Percentiles rank a stretch among this genome's conserved stretches.
Conservation (phyloP, 2,797 vertebrate species). For the Acipenser ruthenus region DNA sequence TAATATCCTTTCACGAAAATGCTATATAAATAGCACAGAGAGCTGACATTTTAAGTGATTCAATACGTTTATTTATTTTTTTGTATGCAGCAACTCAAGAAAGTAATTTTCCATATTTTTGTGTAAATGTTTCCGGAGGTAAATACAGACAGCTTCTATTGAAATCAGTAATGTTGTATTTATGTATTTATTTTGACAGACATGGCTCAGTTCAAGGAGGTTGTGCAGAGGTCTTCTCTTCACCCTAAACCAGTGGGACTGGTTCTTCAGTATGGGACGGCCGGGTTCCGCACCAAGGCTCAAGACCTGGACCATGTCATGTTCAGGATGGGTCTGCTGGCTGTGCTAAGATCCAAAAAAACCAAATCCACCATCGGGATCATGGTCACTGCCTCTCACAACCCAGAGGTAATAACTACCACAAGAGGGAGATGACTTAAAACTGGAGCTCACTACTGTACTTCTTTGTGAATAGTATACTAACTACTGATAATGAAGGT, state of each 20-base stretch:
- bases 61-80: too few relatives aligned
- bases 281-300: constrained; percentile 77
- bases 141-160: background rate
- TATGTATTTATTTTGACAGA: constrained; percentile 36
- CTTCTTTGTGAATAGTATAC: too few relatives aligned
- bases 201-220: constrained; percentile 61
- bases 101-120: too few relatives aligned
- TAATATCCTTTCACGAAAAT: too few relatives aligned
- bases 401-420: constrained; percentile 72
- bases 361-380: constrained; percentile 73
- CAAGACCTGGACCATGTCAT: constrained; percentile 77
- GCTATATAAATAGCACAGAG: too few relatives aligned
- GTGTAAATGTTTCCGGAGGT: too few relatives aligned
- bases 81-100: too few relatives aligned
- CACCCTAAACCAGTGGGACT: constrained; percentile 72
- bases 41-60: too few relatives aligned
- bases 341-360: constrained; percentile 72
- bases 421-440: too few relatives aligned
- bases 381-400: constrained; percentile 97
- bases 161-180: background rate
- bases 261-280: constrained; percentile 81
- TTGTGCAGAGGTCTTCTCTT: constrained; percentile 48
- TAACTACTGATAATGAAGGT: too few relatives aligned
- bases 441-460: too few relatives aligned
- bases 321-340: constrained; percentile 90